These are phyloP conservation scores for Malurus leucopterus DNA, from an alignment of 2,797 vertebrate genomes.

Conservation along the genomic window DNA sequence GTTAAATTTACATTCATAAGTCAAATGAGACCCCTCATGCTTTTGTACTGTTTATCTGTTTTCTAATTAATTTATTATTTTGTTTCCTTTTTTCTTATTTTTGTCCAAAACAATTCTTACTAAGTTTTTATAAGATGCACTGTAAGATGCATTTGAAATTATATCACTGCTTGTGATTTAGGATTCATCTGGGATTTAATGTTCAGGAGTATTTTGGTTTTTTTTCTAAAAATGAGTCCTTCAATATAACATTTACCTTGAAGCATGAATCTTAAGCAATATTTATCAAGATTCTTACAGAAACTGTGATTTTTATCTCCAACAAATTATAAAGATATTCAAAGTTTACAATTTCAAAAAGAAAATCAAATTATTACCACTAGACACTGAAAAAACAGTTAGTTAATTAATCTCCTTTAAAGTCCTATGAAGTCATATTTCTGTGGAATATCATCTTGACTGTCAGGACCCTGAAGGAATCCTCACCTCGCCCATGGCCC, in stretches of 20 bases:
- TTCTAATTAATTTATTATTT: background rate
- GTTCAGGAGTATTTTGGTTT: background rate
- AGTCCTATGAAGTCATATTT: background rate
- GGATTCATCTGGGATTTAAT: background rate
- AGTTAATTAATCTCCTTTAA: background rate
- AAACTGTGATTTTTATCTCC: background rate
- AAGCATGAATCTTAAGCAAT: background rate
- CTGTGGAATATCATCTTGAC: background rate
- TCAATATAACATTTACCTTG: background rate
- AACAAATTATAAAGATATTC: background rate
- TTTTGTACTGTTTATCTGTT: background rate
- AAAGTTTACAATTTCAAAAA: background rate
- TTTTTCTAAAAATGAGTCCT: background rate
- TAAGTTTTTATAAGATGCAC: background rate
- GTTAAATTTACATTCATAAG: background rate
- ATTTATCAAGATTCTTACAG: background rate
- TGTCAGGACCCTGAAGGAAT: background rate
- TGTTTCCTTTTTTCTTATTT: background rate
- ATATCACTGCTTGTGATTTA: background rate
- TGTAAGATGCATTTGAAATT: background rate
- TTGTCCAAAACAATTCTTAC: background rate
- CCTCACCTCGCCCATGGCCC: rapidly evolving
- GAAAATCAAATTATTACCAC: background rate
- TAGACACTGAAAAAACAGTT: background rate
- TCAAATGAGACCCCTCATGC: background rate